Evolutionary conservation across 2,888 invertebrate genomes (phyloP), one percentile per base, ranked within the genome.

Genomic region (Cephus pygmeus): DNA sequence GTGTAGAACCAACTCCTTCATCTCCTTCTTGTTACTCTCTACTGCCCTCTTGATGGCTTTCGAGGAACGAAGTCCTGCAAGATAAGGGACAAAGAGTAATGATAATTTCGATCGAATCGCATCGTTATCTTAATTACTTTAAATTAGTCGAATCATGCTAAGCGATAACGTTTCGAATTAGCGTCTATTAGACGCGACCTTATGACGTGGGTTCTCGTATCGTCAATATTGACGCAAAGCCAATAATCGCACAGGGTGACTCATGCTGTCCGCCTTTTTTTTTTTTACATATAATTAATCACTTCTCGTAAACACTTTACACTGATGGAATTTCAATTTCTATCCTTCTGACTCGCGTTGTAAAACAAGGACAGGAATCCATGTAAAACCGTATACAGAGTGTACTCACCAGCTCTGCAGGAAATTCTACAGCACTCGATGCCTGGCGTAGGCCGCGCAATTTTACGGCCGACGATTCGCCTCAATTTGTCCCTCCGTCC

Each of bases 351-450:
- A 15, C 15, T 15, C 56, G 56, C 9, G 6, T 9, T 15, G 40
- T 15, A 9, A 56, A 23, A 9, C 56, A 9, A 2, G 56, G 23
- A 56, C 56, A 2, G 6, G 15, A 6, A 23, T 0, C 4, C 56
- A 9, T 56, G 56, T 23, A 56, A 56, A 56, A 56, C 0, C 2
- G 0, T 12, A 0, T 23, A 23, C 2, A 9, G 6, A 9, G 23
- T 1, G 0, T 2, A 56, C 56, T 56, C 56, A 56, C 56, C 56
- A 2, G 75, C 71, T 35, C 78, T 69, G 36, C 78, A 78, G n/a
- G 78, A 78, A 34, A 78, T 56, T 35, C 73, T 78, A 73, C 78
- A 78, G 34, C 78, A 78, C 68, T 78, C 78, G 15, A 71, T 69
- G n/a, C 36, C 40, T 1, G 34, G 69, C 1, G 77, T 69, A 12